A percentile compares a stretch with the other conserved stretches of the same genome.
Evolutionary conservation across 1,140 invertebrate species (phyloP).

Genomic region (Leptinotarsa undecemlineata): DNA sequence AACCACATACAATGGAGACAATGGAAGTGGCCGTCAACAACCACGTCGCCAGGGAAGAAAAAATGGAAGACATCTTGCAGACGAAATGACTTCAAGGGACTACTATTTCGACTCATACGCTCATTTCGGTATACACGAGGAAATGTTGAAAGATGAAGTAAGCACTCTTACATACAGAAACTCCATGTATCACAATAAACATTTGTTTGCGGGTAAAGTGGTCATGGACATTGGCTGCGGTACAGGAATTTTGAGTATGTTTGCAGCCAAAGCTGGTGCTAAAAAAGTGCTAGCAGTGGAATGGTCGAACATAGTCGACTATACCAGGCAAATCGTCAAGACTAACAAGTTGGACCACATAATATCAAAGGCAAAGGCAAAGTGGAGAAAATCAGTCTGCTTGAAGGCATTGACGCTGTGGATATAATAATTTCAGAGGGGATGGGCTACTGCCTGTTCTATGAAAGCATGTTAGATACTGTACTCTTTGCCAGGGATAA

Average conservation of each 20-base stretch:
- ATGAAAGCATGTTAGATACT: constrained; percentile 96
- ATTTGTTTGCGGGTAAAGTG: constrained; percentile 92
- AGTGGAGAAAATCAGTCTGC: constrained; percentile 79
- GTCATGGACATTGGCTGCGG: constrained; percentile 99
- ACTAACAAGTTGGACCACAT: constrained; percentile 80
- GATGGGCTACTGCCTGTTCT: constrained; percentile 99
- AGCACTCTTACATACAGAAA: constrained; percentile 97
- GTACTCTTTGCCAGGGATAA: constrained; percentile 93
- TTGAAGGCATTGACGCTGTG: constrained; percentile 79
- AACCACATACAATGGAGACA: constrained; percentile 33
- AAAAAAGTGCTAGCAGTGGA: constrained; percentile 93
- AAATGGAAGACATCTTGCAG: constrained; percentile 66
- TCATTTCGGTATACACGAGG: constrained; percentile 99
- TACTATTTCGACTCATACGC: constrained; percentile 99
- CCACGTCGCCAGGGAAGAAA: constrained; percentile 39
- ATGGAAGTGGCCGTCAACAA: constrained; percentile 39
- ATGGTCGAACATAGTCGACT: constrained; percentile 96
- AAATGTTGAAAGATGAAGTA: constrained; percentile 99
- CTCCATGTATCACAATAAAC: constrained; percentile 99
- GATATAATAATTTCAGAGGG: constrained; percentile 99
- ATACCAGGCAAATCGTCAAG: constrained; percentile 90
- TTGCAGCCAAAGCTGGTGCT: constrained; percentile 97
- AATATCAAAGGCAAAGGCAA: constrained; percentile 97
- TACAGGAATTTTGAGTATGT: constrained; percentile 99
- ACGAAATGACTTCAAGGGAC: constrained; percentile 91